Percentiles rank a stretch among this genome's conserved stretches.
These are phyloP conservation scores for Ephydatia muelleri DNA, from an alignment of 37 sponge, comb jelly and placozoan genomes.

Conservation along the genomic window DNA sequence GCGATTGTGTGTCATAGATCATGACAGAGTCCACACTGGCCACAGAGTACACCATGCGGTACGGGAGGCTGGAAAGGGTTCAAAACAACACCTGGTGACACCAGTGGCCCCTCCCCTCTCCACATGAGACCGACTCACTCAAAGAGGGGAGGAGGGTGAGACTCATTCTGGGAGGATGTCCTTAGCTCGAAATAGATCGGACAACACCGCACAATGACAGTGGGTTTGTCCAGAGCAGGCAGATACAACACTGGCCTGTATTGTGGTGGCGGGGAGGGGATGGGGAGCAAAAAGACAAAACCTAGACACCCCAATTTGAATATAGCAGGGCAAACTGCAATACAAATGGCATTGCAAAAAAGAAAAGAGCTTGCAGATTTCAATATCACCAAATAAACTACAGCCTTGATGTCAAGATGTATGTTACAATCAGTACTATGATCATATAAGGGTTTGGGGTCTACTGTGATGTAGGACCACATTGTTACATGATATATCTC, in stretches of 20 bases:
- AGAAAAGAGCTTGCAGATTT: too few species aligned
- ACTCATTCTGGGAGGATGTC: neutral
- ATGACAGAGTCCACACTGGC: conserved; percentile 78
- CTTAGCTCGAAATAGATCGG: conserved; percentile 80
- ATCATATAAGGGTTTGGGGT: neutral
- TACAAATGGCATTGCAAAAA: too few species aligned
- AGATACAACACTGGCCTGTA: conserved; percentile 87
- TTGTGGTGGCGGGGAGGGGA: neutral
- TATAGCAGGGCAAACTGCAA: too few species aligned
- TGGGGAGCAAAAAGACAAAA: neutral
- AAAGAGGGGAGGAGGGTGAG: conserved; percentile 6
- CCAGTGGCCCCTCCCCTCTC: neutral
- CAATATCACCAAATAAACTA: too few species aligned
- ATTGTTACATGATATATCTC: too few species aligned
- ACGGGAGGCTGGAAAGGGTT: conserved; percentile 74
- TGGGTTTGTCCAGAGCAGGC: conserved; percentile 84
- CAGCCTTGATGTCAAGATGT: too few species aligned
- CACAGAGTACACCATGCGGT: conserved; percentile 96
- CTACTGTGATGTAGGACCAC: too few species aligned
- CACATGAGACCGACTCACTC: conserved; percentile 24
- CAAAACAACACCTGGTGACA: neutral
- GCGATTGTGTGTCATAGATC: conserved; percentile 94
- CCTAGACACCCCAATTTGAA: neutral
- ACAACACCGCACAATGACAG: conserved; percentile 79
- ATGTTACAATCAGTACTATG: too few species aligned